phyloP scores from a whole-genome alignment of 2,797 vertebrate genomes.

The Xerus rutilus region DNA sequence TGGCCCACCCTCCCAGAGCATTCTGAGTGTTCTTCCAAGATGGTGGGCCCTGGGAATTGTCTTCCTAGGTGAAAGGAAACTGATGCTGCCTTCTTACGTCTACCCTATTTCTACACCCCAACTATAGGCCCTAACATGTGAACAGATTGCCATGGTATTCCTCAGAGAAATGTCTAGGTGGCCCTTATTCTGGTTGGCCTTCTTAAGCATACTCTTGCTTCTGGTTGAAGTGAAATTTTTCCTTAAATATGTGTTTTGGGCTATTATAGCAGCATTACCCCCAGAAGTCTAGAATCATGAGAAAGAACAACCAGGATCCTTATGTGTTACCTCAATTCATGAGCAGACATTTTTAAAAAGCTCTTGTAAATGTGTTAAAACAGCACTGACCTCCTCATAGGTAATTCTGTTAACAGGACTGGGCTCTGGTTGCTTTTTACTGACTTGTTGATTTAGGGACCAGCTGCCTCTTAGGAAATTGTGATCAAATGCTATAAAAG shows the following conservation, averaged over 20 bases:
- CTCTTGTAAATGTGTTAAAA: background rate
- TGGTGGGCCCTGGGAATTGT: too few species aligned
- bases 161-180: background rate
- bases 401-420: constrained; percentile 23
- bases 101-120: accelerated
- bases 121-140: background rate
- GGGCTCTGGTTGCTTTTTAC: background rate
- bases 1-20: background rate
- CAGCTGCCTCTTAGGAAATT: constrained; percentile 65
- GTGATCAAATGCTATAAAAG: constrained; percentile 66
- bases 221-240: background rate
- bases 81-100: background rate
- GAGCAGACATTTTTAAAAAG: background rate
- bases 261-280: background rate
- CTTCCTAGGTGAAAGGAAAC: background rate
- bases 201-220: background rate
- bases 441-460: constrained; percentile 69
- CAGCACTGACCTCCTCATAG: background rate
- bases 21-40: background rate
- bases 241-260: background rate
- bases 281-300: background rate
- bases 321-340: background rate
- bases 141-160: background rate
- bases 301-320: background rate
- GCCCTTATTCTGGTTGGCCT: background rate